Base-by-base conservation (phyloP, 2,888 invertebrate genomes). In the Zootermopsis nevadensis region DNA sequence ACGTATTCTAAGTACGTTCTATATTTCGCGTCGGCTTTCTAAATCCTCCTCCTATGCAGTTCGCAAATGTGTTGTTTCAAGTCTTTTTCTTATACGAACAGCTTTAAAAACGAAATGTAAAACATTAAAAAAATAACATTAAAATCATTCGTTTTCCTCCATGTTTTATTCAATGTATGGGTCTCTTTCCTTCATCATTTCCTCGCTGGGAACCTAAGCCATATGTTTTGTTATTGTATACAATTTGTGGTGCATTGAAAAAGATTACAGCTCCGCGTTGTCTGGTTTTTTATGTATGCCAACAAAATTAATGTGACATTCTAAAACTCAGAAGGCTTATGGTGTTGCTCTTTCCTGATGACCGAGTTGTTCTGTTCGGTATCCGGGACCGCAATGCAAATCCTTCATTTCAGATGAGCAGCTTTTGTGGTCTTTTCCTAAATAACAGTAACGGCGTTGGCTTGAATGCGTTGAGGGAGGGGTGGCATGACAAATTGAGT, bases 261-360 rank as follows among this genome's bases (percentile, higher is more conserved):
- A 69, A 33, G 69, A 31, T 33, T 33, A 69, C 69, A 69, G 31
- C 33, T 30, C 33, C 33, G 33, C 15, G 33, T 69, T 69, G 33
- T 33, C 33, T 69, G 15, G 31, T 69, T 69, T 69, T 69, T 69
- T 22, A 33, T 7, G 33, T 22, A 31, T 31, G 31, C 69, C 53
- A 79, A 79, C 79, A 79, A 79, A 79, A 55, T 79, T 55, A 79
- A 79, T 79, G 55, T 79, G 79, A 79, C 79, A 77, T 77, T 77
- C 77, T 77, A 77, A 77, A 77, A 77, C 48, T 33, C 30, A 27
- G 19, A 30, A 31, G 27, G 77, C 77, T 48, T 69, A 69, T 33
- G 15, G 77, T 35, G n/a, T 42, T 42, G 77, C 60, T 79, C 55
- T 55, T 77, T 38, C 53, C 77, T 77, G 42, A 66, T 66, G 66